These are phyloP conservation scores for Nothoprocta pentlandii DNA, from an alignment of 2,113 vertebrate genomes.

Conservation along the genomic window DNA sequence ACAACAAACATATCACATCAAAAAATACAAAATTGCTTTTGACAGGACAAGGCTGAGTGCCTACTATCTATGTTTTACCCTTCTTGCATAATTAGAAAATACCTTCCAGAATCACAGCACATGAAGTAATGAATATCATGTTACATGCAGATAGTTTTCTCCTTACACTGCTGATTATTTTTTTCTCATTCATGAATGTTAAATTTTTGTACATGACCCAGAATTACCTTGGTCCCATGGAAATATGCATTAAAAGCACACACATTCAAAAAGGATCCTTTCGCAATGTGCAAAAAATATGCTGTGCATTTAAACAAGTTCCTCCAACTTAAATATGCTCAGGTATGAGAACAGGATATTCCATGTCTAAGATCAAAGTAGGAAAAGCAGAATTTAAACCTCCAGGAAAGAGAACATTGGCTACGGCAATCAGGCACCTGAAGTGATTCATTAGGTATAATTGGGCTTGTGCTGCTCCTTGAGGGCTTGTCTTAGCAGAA, in stretches of 20 bases:
- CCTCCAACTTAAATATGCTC: background rate
- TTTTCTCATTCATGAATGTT: background rate
- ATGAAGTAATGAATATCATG: background rate
- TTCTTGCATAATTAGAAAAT: background rate
- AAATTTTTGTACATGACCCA: background rate
- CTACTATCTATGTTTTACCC: background rate
- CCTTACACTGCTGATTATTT: background rate
- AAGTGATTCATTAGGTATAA: slow-evolving; percentile 47
- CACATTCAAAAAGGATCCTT: background rate
- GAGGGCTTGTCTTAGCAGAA: slow-evolving; percentile 12
- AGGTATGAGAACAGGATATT: background rate
- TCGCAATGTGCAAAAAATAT: background rate
- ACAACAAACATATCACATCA: background rate
- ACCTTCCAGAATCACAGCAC: background rate
- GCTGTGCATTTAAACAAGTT: background rate
- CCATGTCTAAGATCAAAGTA: background rate
- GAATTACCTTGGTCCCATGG: background rate
- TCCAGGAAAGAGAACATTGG: slow-evolving; percentile 2
- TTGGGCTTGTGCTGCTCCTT: slow-evolving; percentile 15
- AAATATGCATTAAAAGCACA: background rate
- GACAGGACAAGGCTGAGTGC: background rate
- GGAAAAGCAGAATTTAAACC: slow-evolving; percentile 16
- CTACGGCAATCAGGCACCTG: slow-evolving; percentile 21
- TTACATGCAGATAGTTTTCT: background rate
- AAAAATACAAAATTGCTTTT: background rate